Base-by-base conservation (phyloP, 2,888 invertebrate genomes). In the Scotopteryx bipunctaria region DNA sequence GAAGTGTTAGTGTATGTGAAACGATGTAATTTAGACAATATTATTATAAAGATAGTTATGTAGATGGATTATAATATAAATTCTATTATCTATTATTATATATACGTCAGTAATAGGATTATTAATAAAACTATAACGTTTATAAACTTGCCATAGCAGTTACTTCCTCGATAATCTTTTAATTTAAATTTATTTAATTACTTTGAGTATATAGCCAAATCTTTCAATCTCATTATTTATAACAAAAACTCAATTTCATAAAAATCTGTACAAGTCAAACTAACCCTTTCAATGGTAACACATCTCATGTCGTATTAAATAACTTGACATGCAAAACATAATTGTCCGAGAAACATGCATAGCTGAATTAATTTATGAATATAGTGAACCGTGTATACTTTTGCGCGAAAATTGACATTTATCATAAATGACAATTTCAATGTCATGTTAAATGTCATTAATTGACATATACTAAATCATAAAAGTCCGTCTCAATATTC, bases 1-100 rank as follows among this genome's bases (percentile, higher is more conserved):
- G 59, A 63, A 21, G 49, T 60, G 53, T 60, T 59, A 61, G 62
- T 65, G 55, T 67, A 73, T 73, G 70, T 78, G 76, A 78, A 73
- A 74, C 64, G 76, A 81, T 78, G 80, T 85, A 81, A 81, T 77
- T 79, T 86, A 86, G 86, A 87, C 86, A 86, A 86, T 86, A 86
- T 83, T 85, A 83, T 70, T 70, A 54, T 67, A 81, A 77, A 16
- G 19, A 49, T 60, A 57, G 57, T 40, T 41, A 54, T 52, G 31
- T 73, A 57, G 63, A 73, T 75, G 59, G 46, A 57, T 59, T 55
- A 65, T 50, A 25, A 19, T 53, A 42, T 36, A 35, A 42, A 42
- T 31, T 42, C 15, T 50, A 43, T 38, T 43, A 48, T 45, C 5
- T 45, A 47, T 31, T 45, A 51, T 35, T 36, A 41, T 33, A 50